Percentiles rank a stretch among this genome's conserved stretches.
Conservation (phyloP, 2,797 vertebrate species). For the Peromyscus eremicus region DNA sequence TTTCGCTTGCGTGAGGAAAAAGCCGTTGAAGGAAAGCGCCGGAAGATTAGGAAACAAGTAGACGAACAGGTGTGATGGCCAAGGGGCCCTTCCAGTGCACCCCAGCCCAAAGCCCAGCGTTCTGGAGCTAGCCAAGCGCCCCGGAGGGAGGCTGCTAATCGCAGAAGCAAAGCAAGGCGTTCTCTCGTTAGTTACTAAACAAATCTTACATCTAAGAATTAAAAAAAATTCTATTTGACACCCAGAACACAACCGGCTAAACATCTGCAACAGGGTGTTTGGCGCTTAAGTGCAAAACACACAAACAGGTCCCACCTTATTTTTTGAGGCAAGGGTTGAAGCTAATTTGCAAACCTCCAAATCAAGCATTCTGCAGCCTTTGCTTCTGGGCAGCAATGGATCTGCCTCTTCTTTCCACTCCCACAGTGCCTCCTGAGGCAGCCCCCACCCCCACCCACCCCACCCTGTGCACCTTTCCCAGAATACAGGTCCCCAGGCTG, state of each 20-base stretch:
- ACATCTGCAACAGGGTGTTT: slow-evolving; percentile 10
- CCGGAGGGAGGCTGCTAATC: neutral
- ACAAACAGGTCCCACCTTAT: slow-evolving; percentile 42
- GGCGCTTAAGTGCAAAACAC: slow-evolving; percentile 23
- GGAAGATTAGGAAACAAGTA: slow-evolving; percentile 71
- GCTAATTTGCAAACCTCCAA: neutral
- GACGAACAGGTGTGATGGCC: slow-evolving; percentile 76
- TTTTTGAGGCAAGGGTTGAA: slow-evolving; percentile 51
- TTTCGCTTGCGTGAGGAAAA: slow-evolving; percentile 67
- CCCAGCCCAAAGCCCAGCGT: neutral
- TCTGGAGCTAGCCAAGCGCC: slow-evolving; percentile 12
- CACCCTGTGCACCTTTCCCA: slow-evolving; percentile 56
- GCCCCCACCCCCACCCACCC: neutral
- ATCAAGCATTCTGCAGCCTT: neutral
- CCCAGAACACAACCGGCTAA: slow-evolving; percentile 45
- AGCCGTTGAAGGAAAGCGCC: slow-evolving; percentile 55
- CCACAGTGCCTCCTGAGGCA: neutral
- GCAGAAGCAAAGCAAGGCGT: slow-evolving; percentile 21
- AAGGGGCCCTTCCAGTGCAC: slow-evolving; percentile 32
- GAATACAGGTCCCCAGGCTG: slow-evolving; percentile 37
- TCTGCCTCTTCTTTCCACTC: neutral
- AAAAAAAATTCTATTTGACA: slow-evolving; percentile 57
- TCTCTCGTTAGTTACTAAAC: slow-evolving; percentile 39
- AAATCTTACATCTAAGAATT: slow-evolving; percentile 56
- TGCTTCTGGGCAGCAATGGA: neutral